Evolutionary conservation across 1,140 invertebrate species (phyloP), one percentile per base, ranked within the genome.

Genomic region (Drosophila mayri): DNA sequence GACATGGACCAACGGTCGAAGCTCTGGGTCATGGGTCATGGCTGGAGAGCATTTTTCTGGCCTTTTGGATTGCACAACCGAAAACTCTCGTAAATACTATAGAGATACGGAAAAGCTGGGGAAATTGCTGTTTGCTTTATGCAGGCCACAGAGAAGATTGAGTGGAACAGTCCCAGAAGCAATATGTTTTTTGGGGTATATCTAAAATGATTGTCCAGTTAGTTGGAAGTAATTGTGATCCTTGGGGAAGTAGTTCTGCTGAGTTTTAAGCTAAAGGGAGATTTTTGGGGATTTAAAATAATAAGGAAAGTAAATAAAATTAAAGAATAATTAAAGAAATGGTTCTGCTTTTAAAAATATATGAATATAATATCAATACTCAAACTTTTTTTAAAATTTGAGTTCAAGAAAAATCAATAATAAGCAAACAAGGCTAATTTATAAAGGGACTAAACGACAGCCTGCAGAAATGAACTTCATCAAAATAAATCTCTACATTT

Each of bases 1-100:
- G 79, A 79, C 80, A 78, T 79, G 78, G 76, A 63, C 79, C 79
- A 79, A 74, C 67, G 76, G 67, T 66, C 64, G 60, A 60, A 43
- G 63, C 74, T 37, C 50, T 44, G 46, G 47, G 46, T 65, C 70
- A 65, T 54, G 46, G 71, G 67, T 54, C 68, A 52, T 44, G 72
- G 50, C 58, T 67, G 52, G 58, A 52, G 44, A 70, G 37, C 65
- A 76, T 84, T 76, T 74, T 76, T 76, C 70, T 40, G 44, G 70
- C 37, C 43, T 10, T 66, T 37, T 30, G 62, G 20, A 65, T 70
- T 81, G 79, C 43, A 22, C 63, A 58, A 68, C 79, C 73, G 67
- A 59, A 71, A 72, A 50, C 37, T 60, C 37, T 72, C 52, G 68
- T 60, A 72, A 72, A 72, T 43, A 72, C 28, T 30, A 37, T 20